Evolutionary conservation across 2,797 vertebrate genomes (phyloP).

Genomic region (Cyprinella venusta): DNA sequence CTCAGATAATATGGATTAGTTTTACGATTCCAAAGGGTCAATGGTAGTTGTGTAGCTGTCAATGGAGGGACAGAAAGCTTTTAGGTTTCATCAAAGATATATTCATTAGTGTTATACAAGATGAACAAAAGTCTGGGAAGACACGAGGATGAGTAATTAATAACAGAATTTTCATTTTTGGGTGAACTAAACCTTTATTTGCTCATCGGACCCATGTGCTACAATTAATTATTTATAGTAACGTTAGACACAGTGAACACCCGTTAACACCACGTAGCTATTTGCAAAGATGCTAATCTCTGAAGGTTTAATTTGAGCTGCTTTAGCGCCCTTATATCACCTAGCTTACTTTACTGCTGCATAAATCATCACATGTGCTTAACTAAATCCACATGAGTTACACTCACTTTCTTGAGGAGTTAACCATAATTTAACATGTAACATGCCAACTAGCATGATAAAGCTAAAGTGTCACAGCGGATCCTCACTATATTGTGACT

Average conservation of each 20-base stretch:
- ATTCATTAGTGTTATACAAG: too few relatives aligned
- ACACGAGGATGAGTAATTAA: neutral
- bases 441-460: neutral
- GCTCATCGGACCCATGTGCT: neutral
- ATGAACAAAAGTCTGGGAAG: neutral
- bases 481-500: neutral
- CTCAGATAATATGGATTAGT: neutral
- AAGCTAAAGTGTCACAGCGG: neutral
- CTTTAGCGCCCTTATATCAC: slow-evolving; percentile 22
- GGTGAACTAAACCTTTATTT: neutral
- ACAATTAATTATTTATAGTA: neutral
- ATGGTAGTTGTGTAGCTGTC: too few relatives aligned
- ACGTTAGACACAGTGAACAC: neutral
- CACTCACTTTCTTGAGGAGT: neutral
- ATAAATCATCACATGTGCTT: neutral
- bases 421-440: neutral
- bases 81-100: too few relatives aligned
- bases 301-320: slow-evolving; percentile 11
- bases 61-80: too few relatives aligned
- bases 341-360: neutral
- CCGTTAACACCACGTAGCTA: neutral
- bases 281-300: slow-evolving; percentile 11
- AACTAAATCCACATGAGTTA: neutral
- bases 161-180: neutral
- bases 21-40: neutral